Percentiles rank a stretch among this genome's conserved stretches.
phyloP scores from a whole-genome alignment of 2,113 vertebrate species.

The Coptodon rendalli region DNA sequence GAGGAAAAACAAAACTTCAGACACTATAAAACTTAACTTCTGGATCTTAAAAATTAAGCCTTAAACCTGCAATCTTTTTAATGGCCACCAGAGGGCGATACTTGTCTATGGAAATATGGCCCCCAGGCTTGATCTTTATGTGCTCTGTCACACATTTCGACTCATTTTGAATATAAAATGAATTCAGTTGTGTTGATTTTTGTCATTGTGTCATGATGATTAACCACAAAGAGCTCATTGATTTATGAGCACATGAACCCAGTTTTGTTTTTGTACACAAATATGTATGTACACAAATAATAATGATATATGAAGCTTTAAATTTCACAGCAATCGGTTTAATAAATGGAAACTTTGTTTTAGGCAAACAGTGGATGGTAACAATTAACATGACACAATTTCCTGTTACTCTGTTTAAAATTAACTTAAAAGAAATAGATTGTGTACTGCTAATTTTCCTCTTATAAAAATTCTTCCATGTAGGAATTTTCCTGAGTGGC shows the following conservation, averaged over 20 bases:
- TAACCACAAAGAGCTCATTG: not conserved
- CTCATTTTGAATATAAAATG: not conserved
- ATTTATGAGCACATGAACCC: not conserved
- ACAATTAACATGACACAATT: not conserved
- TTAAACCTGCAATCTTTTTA: rapidly evolving
- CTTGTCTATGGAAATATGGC: not conserved
- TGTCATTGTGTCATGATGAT: not conserved
- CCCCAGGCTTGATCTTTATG: not conserved
- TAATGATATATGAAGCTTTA: not conserved
- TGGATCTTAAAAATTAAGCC: not conserved
- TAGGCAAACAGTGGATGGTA: not conserved
- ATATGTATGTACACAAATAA: not conserved
- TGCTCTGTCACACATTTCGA: not conserved
- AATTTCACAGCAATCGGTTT: rapidly evolving
- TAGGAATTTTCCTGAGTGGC: not conserved
- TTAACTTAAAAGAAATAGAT: not conserved
- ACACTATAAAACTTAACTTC: not conserved
- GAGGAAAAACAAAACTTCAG: not conserved
- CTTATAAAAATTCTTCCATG: not conserved
- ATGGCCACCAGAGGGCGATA: not conserved
- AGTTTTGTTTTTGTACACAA: not conserved
- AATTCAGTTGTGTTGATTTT: not conserved
- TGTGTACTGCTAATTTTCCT: not conserved
- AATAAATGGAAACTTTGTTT: not conserved
- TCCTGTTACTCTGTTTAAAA: not conserved